phyloP scores from a whole-genome alignment of 2,888 invertebrate genomes.

The Amphimallon solstitiale region DNA sequence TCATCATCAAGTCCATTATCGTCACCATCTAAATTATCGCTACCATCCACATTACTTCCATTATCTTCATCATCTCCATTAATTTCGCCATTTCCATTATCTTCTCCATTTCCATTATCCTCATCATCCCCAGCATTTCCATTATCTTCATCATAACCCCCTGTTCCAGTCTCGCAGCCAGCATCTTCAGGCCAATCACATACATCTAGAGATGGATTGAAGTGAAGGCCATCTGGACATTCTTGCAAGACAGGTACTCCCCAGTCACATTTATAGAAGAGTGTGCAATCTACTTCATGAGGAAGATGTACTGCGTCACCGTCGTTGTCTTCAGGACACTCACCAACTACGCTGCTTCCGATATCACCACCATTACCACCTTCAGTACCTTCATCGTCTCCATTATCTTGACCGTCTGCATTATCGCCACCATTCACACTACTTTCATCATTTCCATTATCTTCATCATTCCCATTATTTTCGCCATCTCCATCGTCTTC shows the following conservation, averaged over 20 bases:
- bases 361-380: neutral
- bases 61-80: neutral
- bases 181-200: conserved; percentile 23
- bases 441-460: neutral
- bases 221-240: conserved; percentile 14
- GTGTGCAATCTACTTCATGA: no score
- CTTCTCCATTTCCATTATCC: neutral
- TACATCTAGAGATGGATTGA: conserved; percentile 20
- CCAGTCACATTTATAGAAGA: conserved; percentile 14
- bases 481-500: neutral
- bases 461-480: neutral
- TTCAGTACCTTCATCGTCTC: neutral
- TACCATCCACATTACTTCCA: conserved; percentile 2
- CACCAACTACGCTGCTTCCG: no score
- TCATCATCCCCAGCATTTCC: neutral
- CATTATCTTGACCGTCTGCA: neutral
- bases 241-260: conserved; percentile 2
- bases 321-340: no score
- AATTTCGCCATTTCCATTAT: neutral
- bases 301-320: no score
- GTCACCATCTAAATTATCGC: neutral
- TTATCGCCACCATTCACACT: neutral
- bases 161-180: conserved; percentile 11
- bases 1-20: neutral
- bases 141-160: neutral